These are phyloP conservation scores for Rugalucina vietnamica DNA, from an alignment of 2,888 invertebrate genomes.

Conservation along the genomic window DNA sequence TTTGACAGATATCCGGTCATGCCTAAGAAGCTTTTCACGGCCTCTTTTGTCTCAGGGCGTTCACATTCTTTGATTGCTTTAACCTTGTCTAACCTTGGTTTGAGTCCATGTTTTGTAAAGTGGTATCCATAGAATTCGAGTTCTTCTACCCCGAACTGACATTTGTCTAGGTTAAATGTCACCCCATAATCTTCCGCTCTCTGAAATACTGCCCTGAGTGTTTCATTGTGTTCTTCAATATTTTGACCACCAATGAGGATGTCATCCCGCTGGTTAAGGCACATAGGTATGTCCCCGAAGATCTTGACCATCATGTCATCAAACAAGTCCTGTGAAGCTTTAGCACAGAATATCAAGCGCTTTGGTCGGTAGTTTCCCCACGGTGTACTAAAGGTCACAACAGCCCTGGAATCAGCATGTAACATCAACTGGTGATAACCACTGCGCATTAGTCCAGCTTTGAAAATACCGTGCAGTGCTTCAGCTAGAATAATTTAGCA, in stretches of 20 bases:
- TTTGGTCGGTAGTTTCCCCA: slow-evolving; percentile 17
- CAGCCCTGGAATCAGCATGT: slow-evolving; percentile 10
- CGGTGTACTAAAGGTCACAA: slow-evolving; percentile 2
- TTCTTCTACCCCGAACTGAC: slow-evolving; percentile 11
- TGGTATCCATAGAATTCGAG: slow-evolving; percentile 26
- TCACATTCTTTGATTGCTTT: slow-evolving; percentile 25
- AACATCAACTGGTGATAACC: slow-evolving; percentile 7
- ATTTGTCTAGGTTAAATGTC: slow-evolving; percentile 17
- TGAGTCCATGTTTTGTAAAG: slow-evolving; percentile 27
- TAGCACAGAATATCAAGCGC: slow-evolving; percentile 34
- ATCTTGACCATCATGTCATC: slow-evolving; percentile 37
- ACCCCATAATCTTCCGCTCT: slow-evolving; percentile 18
- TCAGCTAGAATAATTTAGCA: too few relatives aligned
- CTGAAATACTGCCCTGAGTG: slow-evolving; percentile 9
- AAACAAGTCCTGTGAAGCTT: slow-evolving; percentile 43
- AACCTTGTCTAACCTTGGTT: slow-evolving; percentile 25
- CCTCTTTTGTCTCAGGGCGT: slow-evolving; percentile 23
- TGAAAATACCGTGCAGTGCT: too few relatives aligned
- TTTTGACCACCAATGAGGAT: too few relatives aligned
- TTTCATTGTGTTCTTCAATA: too few relatives aligned
- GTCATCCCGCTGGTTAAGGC: too few relatives aligned
- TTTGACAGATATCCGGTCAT: slow-evolving; percentile 34
- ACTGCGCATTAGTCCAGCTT: too few relatives aligned
- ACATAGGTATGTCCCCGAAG: slow-evolving; percentile 39
- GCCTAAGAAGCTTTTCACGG: slow-evolving; percentile 29